Evolutionary conservation across 2,797 vertebrate genomes (phyloP).

Genomic region (Cetoscarus ocellatus): DNA sequence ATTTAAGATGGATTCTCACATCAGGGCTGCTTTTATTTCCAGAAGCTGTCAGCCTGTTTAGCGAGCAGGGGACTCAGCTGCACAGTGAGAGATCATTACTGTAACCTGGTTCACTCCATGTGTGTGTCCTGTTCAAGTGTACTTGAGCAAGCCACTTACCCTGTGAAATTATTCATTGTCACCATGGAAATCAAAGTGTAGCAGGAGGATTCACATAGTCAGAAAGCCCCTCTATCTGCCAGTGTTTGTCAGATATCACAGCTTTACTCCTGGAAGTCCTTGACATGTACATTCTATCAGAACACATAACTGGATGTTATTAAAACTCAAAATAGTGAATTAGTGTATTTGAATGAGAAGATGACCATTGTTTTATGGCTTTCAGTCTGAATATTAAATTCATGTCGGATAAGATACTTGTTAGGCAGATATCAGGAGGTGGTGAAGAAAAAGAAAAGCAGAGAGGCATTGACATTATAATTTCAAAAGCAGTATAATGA

Average conservation of each 20-base stretch:
- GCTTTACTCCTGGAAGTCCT: not conserved
- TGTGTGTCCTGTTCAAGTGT: constrained; percentile 2
- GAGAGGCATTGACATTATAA: no score
- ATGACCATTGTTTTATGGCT: not conserved
- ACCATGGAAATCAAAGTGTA: constrained; percentile 3
- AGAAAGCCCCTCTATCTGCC: not conserved
- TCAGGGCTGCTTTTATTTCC: constrained; percentile 16
- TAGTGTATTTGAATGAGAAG: no score
- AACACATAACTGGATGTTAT: not conserved
- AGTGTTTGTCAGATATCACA: not conserved
- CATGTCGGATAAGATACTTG: no score
- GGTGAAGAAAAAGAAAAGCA: no score
- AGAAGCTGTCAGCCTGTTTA: constrained; percentile 29
- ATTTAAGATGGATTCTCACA: constrained; percentile 51
- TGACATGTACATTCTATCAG: not conserved
- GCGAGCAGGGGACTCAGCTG: not conserved
- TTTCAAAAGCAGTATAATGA: no score
- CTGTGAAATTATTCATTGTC: not conserved
- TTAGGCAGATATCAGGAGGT: no score
- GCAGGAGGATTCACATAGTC: not conserved
- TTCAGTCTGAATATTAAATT: not conserved
- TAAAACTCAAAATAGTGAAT: no score
- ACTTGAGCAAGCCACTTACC: not conserved
- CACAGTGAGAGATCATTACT: constrained; percentile 22
- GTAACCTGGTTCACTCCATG: constrained; percentile 7